Conservation (phyloP, 2,113 vertebrate species). For the Abramis brama region DNA sequence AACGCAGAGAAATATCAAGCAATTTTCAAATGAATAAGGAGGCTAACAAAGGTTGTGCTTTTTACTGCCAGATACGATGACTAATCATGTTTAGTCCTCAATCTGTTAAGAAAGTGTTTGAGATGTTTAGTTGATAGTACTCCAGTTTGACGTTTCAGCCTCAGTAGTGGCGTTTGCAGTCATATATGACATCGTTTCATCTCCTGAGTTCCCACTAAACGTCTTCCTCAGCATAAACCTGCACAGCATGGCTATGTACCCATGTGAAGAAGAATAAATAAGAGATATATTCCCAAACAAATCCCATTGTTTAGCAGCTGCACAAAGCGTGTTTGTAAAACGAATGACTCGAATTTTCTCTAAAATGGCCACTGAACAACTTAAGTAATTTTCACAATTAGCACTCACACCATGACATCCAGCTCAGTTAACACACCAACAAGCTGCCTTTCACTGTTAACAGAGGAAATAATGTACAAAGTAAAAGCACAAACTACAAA, state of each 20-base stretch:
- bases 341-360: conserved; percentile 51
- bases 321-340: conserved; percentile 47
- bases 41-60: neutral
- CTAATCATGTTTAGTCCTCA: neutral
- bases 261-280: conserved; percentile 12
- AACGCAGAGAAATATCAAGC: conserved; percentile 39
- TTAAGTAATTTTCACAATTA: conserved; percentile 46
- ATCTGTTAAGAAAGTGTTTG: neutral
- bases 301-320: conserved; percentile 60
- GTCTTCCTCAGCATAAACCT: conserved; percentile 61
- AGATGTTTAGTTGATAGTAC: conserved; percentile 3
- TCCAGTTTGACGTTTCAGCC: neutral
- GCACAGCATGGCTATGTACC: conserved; percentile 33
- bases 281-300: conserved; percentile 60
- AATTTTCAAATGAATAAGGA: conserved; percentile 13
- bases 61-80: neutral
- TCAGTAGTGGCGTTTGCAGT: conserved; percentile 30
- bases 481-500: conserved; percentile 15
- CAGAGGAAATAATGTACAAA: conserved; percentile 9
- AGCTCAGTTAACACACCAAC: conserved; percentile 41
- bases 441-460: conserved; percentile 47
- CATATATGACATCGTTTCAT: conserved; percentile 71
- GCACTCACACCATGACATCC: conserved; percentile 39
- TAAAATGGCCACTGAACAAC: conserved; percentile 31
- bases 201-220: conserved; percentile 69